Percentiles rank a stretch among this genome's conserved stretches.
Evolutionary conservation across 2,888 invertebrate genomes (phyloP).

Genomic region (Amphipyra tragopoginis): DNA sequence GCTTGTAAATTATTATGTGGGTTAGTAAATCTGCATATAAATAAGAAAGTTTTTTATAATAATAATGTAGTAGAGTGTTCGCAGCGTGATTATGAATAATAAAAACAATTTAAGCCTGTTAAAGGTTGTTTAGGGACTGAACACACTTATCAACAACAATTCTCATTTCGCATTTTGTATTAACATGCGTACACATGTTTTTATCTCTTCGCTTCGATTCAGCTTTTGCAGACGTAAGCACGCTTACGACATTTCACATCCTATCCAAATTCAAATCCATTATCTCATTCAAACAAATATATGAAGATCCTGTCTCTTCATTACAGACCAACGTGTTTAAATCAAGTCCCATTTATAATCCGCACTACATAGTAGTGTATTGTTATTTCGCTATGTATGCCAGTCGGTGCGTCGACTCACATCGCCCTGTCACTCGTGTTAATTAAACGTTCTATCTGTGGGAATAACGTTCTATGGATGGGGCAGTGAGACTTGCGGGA

Average conservation of each 20-base stretch:
- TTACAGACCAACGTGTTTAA: constrained; percentile 58
- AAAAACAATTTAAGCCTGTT: background rate
- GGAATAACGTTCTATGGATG: constrained; percentile 67
- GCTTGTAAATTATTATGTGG: constrained; percentile 46
- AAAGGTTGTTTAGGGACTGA: background rate
- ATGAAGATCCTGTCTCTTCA: constrained; percentile 19
- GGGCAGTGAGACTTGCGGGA: constrained; percentile 19
- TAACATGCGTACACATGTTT: no score
- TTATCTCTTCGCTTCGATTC: no score
- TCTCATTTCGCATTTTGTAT: no score
- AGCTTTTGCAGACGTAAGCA: no score
- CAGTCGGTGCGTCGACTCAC: constrained; percentile 70
- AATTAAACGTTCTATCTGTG: constrained; percentile 83
- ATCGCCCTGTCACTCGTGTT: constrained; percentile 86
- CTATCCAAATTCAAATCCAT: no score
- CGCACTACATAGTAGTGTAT: constrained; percentile 58
- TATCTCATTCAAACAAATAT: no score
- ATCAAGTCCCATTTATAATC: constrained; percentile 71
- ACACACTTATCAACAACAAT: no score
- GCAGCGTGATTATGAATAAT: constrained; percentile 6
- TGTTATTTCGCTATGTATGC: constrained; percentile 68
- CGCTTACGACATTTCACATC: no score
- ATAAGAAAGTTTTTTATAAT: constrained; percentile 33
- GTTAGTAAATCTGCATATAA: constrained; percentile 44
- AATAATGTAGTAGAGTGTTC: constrained; percentile 12